Evolutionary conservation across 23 tunicate species (phyloP).

Genomic region (Ascidia mentula): DNA sequence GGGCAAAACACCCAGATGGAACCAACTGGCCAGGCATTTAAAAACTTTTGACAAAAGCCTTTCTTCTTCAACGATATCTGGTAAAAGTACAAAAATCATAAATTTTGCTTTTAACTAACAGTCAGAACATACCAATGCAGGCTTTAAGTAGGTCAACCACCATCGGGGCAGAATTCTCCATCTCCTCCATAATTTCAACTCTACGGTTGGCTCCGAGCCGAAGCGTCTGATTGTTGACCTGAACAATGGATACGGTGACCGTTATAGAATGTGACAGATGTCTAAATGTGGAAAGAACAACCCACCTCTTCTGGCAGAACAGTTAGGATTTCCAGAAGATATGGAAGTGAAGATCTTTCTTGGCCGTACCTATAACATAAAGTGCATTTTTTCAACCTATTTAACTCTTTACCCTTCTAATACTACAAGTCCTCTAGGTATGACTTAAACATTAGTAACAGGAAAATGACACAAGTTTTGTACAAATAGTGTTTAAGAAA

Average conservation of each 20-base stretch:
- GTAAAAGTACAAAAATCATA: not conserved
- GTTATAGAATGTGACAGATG: no score
- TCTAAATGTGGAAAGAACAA: no score
- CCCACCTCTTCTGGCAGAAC: slow-evolving; percentile 93
- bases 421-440: no score
- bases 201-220: slow-evolving; percentile 88
- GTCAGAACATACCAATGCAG: slow-evolving; percentile 43
- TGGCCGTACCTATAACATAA: slow-evolving; percentile 58
- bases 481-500: no score
- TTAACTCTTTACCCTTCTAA: no score
- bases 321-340: slow-evolving; percentile 75
- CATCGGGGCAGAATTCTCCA: slow-evolving; percentile 94
- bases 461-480: no score
- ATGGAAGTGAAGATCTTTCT: slow-evolving; percentile 58
- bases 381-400: not conserved
- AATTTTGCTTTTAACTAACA: not conserved
- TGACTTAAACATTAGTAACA: no score
- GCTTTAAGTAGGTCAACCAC: slow-evolving; percentile 81
- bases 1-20: slow-evolving; percentile 80
- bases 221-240: slow-evolving; percentile 75
- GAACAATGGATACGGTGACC: no score
- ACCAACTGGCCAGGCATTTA: slow-evolving; percentile 95
- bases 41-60: slow-evolving; percentile 57
- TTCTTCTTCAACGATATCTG: slow-evolving; percentile 55
- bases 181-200: slow-evolving; percentile 80